These are phyloP conservation scores for Orthochromis malagaraziensis DNA, from an alignment of 2,113 vertebrate genomes.

Conservation along the genomic window DNA sequence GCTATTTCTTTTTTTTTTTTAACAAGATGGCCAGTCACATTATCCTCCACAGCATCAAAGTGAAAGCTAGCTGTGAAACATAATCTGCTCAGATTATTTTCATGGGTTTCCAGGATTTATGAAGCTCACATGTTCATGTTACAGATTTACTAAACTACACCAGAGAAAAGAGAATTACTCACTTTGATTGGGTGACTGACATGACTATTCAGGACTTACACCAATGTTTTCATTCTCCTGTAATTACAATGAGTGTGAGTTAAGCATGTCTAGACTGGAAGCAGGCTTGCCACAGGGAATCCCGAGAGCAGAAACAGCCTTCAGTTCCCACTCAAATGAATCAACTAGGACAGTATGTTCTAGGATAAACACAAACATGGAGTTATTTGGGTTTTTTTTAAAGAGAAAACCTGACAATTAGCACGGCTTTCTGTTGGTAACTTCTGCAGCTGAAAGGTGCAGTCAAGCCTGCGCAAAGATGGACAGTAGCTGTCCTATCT, in stretches of 20 bases:
- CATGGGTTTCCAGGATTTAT: slow-evolving; percentile 50
- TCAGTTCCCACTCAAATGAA: not conserved
- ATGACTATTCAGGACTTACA: not conserved
- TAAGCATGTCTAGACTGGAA: not conserved
- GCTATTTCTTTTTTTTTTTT: not conserved
- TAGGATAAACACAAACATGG: not conserved
- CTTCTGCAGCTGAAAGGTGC: not conserved
- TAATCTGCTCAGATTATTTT: slow-evolving; percentile 37
- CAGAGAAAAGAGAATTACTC: not conserved
- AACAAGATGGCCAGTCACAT: slow-evolving; percentile 9
- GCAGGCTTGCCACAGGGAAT: not conserved
- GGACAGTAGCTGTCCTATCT: not conserved
- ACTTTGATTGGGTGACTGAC: not conserved
- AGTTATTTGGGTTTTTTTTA: fast-evolving
- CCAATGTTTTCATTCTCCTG: slow-evolving; percentile 34
- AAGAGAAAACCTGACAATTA: not conserved
- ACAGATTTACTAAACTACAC: not conserved
- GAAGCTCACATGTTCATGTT: slow-evolving; percentile 36
- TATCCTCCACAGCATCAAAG: slow-evolving; percentile 35
- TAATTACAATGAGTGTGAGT: slow-evolving; percentile 36
- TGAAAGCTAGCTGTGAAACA: slow-evolving; percentile 17
- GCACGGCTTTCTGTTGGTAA: not conserved
- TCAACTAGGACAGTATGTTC: not conserved
- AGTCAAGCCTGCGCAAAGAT: not conserved
- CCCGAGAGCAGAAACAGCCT: not conserved